phyloP scores from a whole-genome alignment of 1,140 invertebrate genomes.

The Drosophila fuyamai region DNA sequence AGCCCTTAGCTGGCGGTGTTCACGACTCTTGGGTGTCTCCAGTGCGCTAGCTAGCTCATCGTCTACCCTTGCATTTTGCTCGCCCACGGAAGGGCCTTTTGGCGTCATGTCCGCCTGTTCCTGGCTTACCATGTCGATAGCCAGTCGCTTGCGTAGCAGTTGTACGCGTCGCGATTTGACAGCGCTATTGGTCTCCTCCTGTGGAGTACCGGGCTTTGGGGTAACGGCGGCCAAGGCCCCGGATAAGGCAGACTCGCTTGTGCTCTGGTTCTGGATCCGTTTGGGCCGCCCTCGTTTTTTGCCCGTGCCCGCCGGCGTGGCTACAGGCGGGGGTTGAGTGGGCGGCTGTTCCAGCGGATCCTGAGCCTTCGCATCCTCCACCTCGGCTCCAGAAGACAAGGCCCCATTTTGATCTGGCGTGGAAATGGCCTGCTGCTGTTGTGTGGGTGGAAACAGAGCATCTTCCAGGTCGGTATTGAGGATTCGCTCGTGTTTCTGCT shows the following conservation, averaged over 20 bases:
- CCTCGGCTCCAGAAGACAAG: constrained; percentile 10
- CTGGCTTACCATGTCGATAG: constrained; percentile 76
- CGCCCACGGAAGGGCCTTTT: not conserved
- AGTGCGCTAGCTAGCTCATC: constrained; percentile 2
- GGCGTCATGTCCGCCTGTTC: constrained; percentile 11
- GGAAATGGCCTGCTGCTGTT: constrained; percentile 25
- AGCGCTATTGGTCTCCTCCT: constrained; percentile 33
- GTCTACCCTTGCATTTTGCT: constrained; percentile 2
- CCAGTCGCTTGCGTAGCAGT: constrained; percentile 74
- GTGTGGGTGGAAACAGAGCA: constrained; percentile 23
- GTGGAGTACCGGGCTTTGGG: constrained; percentile 16
- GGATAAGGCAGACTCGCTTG: not conserved
- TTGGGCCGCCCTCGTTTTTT: constrained; percentile 69
- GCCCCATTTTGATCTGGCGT: constrained; percentile 34
- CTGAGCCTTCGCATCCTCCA: constrained; percentile 5
- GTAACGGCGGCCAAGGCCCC: not conserved
- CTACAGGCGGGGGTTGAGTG: not conserved
- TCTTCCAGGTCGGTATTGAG: constrained; percentile 70
- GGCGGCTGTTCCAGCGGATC: constrained; percentile 6
- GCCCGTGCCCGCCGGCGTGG: constrained; percentile 33
- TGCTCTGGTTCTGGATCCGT: constrained; percentile 41
- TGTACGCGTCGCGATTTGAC: constrained; percentile 73
- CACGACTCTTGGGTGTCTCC: constrained; percentile 40
- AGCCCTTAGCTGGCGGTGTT: constrained; percentile 52
- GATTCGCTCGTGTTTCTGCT: constrained; percentile 78